Base-by-base conservation (phyloP, 1,140 invertebrate species). In the Nasonia longicornis region DNA sequence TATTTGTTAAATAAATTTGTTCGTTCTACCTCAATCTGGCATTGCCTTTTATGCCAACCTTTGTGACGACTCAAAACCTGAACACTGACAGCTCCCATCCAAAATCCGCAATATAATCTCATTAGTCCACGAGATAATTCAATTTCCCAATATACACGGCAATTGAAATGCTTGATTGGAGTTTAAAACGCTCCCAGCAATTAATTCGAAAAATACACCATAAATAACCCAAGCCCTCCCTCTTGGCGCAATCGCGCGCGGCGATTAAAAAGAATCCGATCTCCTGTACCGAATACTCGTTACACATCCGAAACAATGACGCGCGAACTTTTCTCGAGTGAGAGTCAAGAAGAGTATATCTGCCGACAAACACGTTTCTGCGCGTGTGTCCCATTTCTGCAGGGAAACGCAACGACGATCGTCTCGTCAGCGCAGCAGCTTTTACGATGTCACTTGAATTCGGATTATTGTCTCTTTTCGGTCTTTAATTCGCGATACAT, bases 401-500 rank as follows among this genome's bases (percentile, higher is more conserved):
- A 22, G 7, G n/a, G 38, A 48, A 72, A 72, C 70, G 70, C 26
- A 35, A 35, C 31, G 31, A 35, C 31, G 31, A 35, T 35, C 31
- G 31, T 26, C 26, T 26, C 26, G 26, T 26, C 26, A 26, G 26
- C 26, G 26, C 26, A 48, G 42, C 38, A 12, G 48, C 6, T 2
- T 58, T 58, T 31, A 74, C 71, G 75, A 26, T 45, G 66, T 70
- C 64, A 20, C 42, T 77, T 77, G 70, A 77, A 77, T 77, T 31
- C 7, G 29, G n/a, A 77, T 77, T 77, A 67, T 77, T n/a, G 52
- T n/a, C 29, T 67, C 66, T 14, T 70, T 26, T 70, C 3, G 42
- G 31, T 35, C 1, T 69, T 48, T 7, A 70, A 70, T 70, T 70
- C 69, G 35, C 2, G 6, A 8, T 67, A 38, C 16, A 38, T 58